Evolutionary conservation across 2,888 invertebrate genomes (phyloP), one percentile per base, ranked within the genome.

Genomic region (Sinhomidia bicolor): DNA sequence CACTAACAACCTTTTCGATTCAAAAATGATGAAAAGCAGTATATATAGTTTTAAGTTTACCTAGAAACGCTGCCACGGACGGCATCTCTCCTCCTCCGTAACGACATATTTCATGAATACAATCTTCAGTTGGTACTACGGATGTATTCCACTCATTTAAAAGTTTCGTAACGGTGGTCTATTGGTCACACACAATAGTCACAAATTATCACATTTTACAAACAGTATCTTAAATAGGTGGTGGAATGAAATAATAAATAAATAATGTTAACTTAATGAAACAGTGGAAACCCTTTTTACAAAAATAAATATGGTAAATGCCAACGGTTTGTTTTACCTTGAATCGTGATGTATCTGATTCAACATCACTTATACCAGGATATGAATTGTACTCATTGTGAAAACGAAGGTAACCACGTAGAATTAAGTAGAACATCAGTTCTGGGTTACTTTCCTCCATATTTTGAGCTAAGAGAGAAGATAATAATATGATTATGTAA

Each of bases 11-110:
- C 23, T 3, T 9, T 51, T n/a, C n/a, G n/a, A 51, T 51, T 10
- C 7, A 51, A 6, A 51, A 51, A 51, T 3, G 41, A 41, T 41
- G 41, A 7, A 41, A 54, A 54, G n/a, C n/a, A n/a, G n/a, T n/a
- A n/a, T n/a, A n/a, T n/a, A n/a, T n/a, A n/a, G n/a, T n/a, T n/a
- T n/a, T n/a, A n/a, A n/a, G n/a, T n/a, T n/a, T 93, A 95, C 96
- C 96, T 91, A 99, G 94, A 93, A 97, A 97, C 6, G 99, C 97
- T 12, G 99, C 98, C 12, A 99, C 96, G 41, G 98, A 97, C 94
- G 99, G 99, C 89, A 99, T 94, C 94, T 99, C 99, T 10, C 97
- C 96, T 10, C 98, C 99, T 12, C 99, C 99, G 94, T 98, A 99
- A 44, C 99, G 95, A 93, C 98, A 98, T 94, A 99, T 96, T 94